phyloP scores from a whole-genome alignment of 2,113 vertebrate species.

The Quiscalus mexicanus region DNA sequence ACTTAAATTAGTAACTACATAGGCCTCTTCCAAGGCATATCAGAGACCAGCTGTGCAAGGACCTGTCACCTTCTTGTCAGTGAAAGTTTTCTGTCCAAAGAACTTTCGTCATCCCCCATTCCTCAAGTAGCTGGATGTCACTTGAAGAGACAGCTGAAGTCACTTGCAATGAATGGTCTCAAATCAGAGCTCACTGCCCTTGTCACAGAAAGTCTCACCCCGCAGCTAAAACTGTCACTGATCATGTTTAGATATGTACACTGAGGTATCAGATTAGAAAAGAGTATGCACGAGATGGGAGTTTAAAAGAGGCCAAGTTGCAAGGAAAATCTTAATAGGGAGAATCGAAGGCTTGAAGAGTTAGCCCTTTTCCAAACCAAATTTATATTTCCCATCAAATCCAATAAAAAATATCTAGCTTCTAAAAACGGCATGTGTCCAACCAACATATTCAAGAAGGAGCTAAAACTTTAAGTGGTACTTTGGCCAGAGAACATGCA shows the following conservation, averaged over 20 bases:
- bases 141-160: slow-evolving; percentile 94
- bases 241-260: slow-evolving; percentile 85
- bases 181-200: slow-evolving; percentile 93
- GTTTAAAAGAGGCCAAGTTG: slow-evolving; percentile 84
- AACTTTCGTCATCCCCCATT: slow-evolving; percentile 87
- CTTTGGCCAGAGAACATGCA: slow-evolving; percentile 19
- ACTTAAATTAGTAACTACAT: slow-evolving; percentile 86
- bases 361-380: slow-evolving; percentile 65
- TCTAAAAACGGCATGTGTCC: slow-evolving; percentile 33
- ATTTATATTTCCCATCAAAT: slow-evolving; percentile 74
- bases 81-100: slow-evolving; percentile 95
- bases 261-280: slow-evolving; percentile 83
- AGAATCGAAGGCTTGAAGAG: slow-evolving; percentile 58
- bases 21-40: slow-evolving; percentile 82
- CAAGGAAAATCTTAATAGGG: slow-evolving; percentile 80
- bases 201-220: slow-evolving; percentile 92
- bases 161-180: slow-evolving; percentile 93
- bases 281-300: slow-evolving; percentile 80
- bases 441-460: slow-evolving; percentile 39
- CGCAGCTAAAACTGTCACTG: slow-evolving; percentile 88
- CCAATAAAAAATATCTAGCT: slow-evolving; percentile 64
- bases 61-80: slow-evolving; percentile 95
- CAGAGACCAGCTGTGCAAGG: slow-evolving; percentile 88
- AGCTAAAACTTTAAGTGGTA: slow-evolving; percentile 42
- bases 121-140: slow-evolving; percentile 93